Percentiles rank a stretch among this genome's conserved stretches.
phyloP scores from a whole-genome alignment of 2,113 vertebrate species.

The Malaclemys terrapin region DNA sequence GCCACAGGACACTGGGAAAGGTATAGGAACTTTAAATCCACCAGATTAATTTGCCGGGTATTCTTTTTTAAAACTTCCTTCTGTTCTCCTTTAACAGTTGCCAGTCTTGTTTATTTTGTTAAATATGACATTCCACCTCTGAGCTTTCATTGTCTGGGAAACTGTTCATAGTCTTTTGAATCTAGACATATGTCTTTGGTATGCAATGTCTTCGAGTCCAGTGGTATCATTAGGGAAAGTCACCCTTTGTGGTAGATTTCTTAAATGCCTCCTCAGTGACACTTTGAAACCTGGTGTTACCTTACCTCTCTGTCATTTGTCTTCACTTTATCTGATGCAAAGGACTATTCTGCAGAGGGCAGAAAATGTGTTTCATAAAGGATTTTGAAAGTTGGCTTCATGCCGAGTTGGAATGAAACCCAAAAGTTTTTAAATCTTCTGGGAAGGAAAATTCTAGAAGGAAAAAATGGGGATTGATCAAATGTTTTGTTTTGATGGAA shows the following conservation, averaged over 20 bases:
- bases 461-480: background rate
- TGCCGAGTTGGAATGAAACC: background rate
- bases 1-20: background rate
- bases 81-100: background rate
- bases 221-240: background rate
- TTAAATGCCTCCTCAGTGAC: background rate
- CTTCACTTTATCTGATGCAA: background rate
- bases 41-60: background rate
- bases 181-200: background rate
- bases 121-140: background rate
- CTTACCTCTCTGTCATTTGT: background rate
- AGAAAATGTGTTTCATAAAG: background rate
- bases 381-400: background rate
- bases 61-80: background rate
- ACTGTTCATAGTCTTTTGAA: background rate
- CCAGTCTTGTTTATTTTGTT: conserved; percentile 36
- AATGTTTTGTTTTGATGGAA: background rate
- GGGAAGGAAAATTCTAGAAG: background rate
- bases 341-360: background rate
- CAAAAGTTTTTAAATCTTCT: background rate
- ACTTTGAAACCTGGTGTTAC: background rate
- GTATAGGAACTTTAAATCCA: background rate
- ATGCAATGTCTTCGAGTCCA: background rate
- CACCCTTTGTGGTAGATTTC: background rate
- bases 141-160: background rate